Evolutionary conservation across 1,140 invertebrate genomes (phyloP).

Genomic region (Drosophila paulistorum): DNA sequence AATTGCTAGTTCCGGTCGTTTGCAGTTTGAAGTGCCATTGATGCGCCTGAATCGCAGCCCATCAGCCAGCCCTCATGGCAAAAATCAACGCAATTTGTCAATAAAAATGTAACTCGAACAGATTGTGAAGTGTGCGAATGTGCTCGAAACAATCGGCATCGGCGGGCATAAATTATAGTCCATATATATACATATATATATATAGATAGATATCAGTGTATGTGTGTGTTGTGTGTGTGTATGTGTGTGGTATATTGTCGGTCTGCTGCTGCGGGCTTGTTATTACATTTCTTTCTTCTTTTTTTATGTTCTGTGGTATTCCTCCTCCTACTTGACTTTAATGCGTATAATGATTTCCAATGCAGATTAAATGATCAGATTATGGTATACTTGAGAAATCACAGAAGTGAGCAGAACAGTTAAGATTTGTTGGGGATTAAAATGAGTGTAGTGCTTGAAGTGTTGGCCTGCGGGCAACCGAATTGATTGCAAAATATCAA

Average conservation of each 20-base stretch:
- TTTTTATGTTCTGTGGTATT: slow-evolving; percentile 23
- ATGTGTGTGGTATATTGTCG: neutral
- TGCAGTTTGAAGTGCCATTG: slow-evolving; percentile 81
- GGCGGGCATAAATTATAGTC: slow-evolving; percentile 75
- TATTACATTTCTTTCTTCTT: slow-evolving; percentile 17
- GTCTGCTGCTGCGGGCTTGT: slow-evolving; percentile 38
- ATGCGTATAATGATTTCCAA: slow-evolving; percentile 77
- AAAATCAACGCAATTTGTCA: slow-evolving; percentile 82
- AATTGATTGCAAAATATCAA: neutral
- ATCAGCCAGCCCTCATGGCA: slow-evolving; percentile 62
- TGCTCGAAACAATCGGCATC: slow-evolving; percentile 78
- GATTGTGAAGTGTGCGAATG: slow-evolving; percentile 81
- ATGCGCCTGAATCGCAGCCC: slow-evolving; percentile 60
- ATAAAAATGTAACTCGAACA: slow-evolving; percentile 82
- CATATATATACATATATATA: slow-evolving; percentile 30
- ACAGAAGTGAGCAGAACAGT: neutral
- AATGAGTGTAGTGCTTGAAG: neutral
- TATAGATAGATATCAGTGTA: slow-evolving; percentile 3
- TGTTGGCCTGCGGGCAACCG: neutral
- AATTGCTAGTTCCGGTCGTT: slow-evolving; percentile 81
- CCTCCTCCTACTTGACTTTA: slow-evolving; percentile 65
- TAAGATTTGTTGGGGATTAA: neutral
- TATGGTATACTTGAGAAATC: slow-evolving; percentile 55
- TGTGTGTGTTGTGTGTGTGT: too few species aligned
- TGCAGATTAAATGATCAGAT: slow-evolving; percentile 77